Conservation (phyloP, 2,888 invertebrate species). For the Catonia carolina region DNA sequence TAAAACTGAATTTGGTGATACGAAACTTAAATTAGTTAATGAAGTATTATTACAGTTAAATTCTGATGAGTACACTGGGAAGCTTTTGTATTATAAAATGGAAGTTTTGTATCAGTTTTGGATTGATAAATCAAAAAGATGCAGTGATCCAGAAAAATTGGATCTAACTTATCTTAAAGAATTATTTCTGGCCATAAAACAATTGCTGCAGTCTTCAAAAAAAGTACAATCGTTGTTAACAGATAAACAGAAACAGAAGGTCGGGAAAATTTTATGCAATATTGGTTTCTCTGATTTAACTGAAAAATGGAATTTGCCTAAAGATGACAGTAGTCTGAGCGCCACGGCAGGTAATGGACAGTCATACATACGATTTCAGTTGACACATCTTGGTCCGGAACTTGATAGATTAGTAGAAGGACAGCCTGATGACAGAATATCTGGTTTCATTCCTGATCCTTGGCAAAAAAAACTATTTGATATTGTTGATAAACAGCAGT, state of each 20-base stretch:
- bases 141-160: neutral
- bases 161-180: neutral
- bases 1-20: neutral
- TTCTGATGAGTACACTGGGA: neutral
- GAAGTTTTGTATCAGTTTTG: conserved; percentile 4
- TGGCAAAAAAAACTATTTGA: conserved; percentile 41
- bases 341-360: neutral
- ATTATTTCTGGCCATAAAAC: conserved; percentile 4
- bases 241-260: neutral
- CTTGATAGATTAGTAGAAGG: conserved; percentile 26
- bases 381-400: conserved; percentile 30
- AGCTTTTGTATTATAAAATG: conserved; percentile 6
- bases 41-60: neutral
- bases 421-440: conserved; percentile 26
- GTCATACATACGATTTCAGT: conserved; percentile 29
- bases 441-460: conserved; percentile 39
- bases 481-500: conserved; percentile 40
- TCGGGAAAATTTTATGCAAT: neutral
- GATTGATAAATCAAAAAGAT: neutral
- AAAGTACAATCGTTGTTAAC: neutral
- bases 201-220: conserved; percentile 1
- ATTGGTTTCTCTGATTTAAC: conserved; percentile 4
- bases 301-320: conserved; percentile 1
- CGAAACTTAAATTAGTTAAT: neutral
- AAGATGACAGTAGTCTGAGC: neutral